Base-by-base conservation (phyloP, 2,888 invertebrate genomes). In the Pachycephus smyrnensis region DNA sequence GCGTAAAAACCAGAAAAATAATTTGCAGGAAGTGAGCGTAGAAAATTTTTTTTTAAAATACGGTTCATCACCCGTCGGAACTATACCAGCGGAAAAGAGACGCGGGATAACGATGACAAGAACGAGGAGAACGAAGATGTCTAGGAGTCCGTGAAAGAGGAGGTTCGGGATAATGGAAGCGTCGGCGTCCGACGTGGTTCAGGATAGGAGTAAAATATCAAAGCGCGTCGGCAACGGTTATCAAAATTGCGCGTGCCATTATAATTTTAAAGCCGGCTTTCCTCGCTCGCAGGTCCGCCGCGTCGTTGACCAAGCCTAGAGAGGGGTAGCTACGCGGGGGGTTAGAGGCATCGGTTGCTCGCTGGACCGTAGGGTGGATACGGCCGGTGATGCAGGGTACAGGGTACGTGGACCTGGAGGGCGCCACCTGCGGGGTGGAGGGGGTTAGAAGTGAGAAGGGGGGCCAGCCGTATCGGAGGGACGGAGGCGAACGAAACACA, bases 221-320 rank as follows among this genome's bases (percentile, higher is more conserved):
- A 69, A 69, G 69, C 31, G 69, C 83, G 86, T 87, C 87, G 87
- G 87, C 86, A 87, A 88, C 88, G 90, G 89, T 91, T 90, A 91
- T 91, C 89, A 90, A 91, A 91, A 91, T 91, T 90, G 89, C 89
- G 89, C 90, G 89, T 90, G 90, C 89, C 89, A 91, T 91, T 91
- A 90, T 91, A 90, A 91, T 90, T 91, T 90, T 89, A 90, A 90
- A 91, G 89, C 89, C 89, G 88, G 90, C 89, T 90, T 90, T 90
- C 88, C 89, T 89, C 89, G 88, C 86, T 83, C 82, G 77, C 79
- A 74, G 82, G 83, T 73, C 74, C 78, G 78, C 78, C 80, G 77
- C 80, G 80, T 81, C 82, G 84, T 85, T 83, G 81, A 81, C 81
- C 83, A 81, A 40, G 86, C 82, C 82, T 74, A 71, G 75, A 79